phyloP scores from a whole-genome alignment of 2,113 vertebrate species.

The Brevimyrus niger region DNA sequence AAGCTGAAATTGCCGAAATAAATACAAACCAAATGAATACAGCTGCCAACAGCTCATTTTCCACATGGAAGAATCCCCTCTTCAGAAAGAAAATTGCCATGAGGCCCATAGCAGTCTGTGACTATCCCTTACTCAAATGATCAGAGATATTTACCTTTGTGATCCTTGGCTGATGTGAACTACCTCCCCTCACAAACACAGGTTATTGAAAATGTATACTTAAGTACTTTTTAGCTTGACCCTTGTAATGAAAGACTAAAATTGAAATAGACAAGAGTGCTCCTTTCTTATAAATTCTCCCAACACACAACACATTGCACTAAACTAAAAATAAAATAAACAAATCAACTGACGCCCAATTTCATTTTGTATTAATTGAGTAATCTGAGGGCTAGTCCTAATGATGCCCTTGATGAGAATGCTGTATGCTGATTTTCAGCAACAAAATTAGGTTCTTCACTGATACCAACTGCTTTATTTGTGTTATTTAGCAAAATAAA shows the following conservation, averaged over 20 bases:
- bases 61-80: background rate
- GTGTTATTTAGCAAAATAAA: background rate
- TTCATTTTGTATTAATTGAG: background rate
- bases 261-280: background rate
- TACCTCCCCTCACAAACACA: background rate
- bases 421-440: background rate
- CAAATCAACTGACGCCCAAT: background rate
- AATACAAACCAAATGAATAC: constrained; percentile 7
- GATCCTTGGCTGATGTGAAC: background rate
- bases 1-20: background rate
- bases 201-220: background rate
- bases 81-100: background rate
- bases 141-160: constrained; percentile 1
- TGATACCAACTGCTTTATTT: background rate
- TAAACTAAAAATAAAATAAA: background rate
- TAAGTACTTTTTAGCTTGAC: background rate
- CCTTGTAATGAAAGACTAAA: background rate
- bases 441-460: background rate
- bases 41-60: constrained; percentile 10
- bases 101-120: background rate
- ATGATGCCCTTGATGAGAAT: background rate
- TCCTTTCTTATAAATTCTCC: background rate
- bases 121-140: background rate
- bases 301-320: background rate
- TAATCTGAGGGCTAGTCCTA: background rate